phyloP scores from a whole-genome alignment of 2,113 vertebrate genomes.

The Phaethornis superciliosus region DNA sequence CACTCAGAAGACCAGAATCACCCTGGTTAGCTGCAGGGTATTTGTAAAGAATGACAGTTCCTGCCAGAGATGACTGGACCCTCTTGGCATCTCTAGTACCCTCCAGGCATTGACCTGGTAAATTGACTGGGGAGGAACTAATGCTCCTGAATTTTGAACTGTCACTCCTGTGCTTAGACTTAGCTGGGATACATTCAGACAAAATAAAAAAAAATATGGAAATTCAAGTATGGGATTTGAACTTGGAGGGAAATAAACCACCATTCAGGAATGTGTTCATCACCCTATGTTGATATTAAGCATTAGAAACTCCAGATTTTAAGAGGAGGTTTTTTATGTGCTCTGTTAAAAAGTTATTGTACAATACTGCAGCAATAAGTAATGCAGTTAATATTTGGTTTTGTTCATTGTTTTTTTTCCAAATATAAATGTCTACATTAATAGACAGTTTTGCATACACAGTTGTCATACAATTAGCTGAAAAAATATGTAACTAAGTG shows the following conservation, averaged over 20 bases:
- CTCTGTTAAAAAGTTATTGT: not conserved
- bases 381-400: not conserved
- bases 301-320: not conserved
- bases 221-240: not conserved
- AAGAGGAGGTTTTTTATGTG: not conserved
- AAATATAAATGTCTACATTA: not conserved
- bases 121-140: not conserved
- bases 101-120: not conserved
- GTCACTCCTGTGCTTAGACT: not conserved
- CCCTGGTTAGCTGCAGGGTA: not conserved
- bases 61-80: not conserved
- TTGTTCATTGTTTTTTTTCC: no score
- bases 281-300: not conserved
- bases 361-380: not conserved
- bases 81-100: not conserved
- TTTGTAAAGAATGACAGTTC: not conserved
- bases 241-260: not conserved
- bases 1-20: no score
- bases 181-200: not conserved
- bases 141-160: not conserved
- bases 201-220: not conserved
- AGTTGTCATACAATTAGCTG: not conserved
- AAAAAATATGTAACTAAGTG: not conserved
- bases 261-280: not conserved
- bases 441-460: not conserved